Base-by-base conservation (phyloP, 23 tunicate species). In the Halocynthia aurantium region DNA sequence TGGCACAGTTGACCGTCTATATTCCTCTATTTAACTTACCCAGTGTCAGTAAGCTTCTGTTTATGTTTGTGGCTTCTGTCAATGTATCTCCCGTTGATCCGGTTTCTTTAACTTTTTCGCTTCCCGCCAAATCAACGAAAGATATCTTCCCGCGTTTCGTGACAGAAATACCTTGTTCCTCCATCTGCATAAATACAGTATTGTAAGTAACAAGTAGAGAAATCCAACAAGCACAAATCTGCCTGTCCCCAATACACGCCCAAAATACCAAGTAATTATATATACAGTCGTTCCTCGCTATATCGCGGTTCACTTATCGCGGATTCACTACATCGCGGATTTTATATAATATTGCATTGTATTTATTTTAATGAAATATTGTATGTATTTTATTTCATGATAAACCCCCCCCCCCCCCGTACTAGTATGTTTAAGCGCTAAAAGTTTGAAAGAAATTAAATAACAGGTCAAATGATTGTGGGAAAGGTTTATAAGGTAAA, bases 121-220 rank as follows among this genome's bases (percentile, higher is more conserved):
- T 89, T n/a, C 96, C 96, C 7, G 96, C 96, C 66, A 89, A 69
- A 75, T 89, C 96, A 13, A 89, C 96, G 52, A 89, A 89, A 31
- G 96, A 89, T 53, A 89, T 87, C 62, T 89, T 84, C 18, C 96
- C 96, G 50, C 71, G 96, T 70, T 89, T 89, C 11, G 96, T 89
- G 55, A 89, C 83, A 12, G 88, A 55, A 65, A 82, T 50, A 6
- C 55, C 82, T 10, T 73, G 85, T 69, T 84, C 87, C 44, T 68
- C 77, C 6, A 80, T 63, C 87, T 84, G 75, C 69, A 19, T 49
- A 1, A 71, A 71, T 11, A 51, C 50, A 54, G 5, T 13, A 58
- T 58, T 58, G n/a, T 58, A 58, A n/a, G 63, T 58, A 5, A 13
- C 2, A 58, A 4, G 63, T 58, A 13, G 63, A n/a, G n/a, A 13